Conservation (phyloP, 64 coral and sea anemone genomes). For the Acropora tenuis region DNA sequence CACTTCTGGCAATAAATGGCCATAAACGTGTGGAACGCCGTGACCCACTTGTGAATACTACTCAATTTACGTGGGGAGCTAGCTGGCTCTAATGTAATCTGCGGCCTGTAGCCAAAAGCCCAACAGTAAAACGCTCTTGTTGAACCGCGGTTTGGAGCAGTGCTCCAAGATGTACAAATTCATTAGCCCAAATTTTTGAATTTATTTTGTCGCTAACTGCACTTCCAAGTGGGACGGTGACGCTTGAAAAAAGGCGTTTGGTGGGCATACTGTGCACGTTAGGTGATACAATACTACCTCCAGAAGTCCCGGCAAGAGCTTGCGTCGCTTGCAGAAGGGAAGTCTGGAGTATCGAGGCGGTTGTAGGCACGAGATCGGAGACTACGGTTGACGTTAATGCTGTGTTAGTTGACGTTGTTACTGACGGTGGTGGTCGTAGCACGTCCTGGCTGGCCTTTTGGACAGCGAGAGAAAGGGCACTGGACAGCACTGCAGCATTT, state of each 20-base stretch:
- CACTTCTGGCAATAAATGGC: conserved; percentile 16
- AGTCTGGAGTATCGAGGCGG: too few species aligned
- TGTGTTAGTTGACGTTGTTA: not conserved
- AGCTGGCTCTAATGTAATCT: not conserved
- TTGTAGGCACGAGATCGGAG: too few species aligned
- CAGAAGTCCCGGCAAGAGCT: too few species aligned
- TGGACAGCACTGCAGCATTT: not conserved
- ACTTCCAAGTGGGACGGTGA: too few species aligned
- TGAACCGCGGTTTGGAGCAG: too few species aligned
- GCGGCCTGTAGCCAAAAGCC: not conserved
- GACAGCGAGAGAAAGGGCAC: not conserved
- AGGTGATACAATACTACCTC: too few species aligned
- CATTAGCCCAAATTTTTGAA: too few species aligned
- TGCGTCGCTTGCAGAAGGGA: too few species aligned
- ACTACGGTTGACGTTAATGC: not conserved
- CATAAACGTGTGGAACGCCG: conserved; percentile 25
- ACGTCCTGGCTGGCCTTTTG: not conserved
- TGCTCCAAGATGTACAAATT: too few species aligned
- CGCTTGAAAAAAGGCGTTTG: too few species aligned
- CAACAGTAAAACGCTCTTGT: not conserved
- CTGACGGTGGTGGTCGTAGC: not conserved
- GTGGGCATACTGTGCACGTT: too few species aligned
- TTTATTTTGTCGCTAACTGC: too few species aligned
- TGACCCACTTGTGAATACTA: conserved; percentile 30
- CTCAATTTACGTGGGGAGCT: not conserved